These are phyloP conservation scores for Echinarachnius parma DNA, from an alignment of 53 echinoderm and acorn worm species.

Conservation along the genomic window DNA sequence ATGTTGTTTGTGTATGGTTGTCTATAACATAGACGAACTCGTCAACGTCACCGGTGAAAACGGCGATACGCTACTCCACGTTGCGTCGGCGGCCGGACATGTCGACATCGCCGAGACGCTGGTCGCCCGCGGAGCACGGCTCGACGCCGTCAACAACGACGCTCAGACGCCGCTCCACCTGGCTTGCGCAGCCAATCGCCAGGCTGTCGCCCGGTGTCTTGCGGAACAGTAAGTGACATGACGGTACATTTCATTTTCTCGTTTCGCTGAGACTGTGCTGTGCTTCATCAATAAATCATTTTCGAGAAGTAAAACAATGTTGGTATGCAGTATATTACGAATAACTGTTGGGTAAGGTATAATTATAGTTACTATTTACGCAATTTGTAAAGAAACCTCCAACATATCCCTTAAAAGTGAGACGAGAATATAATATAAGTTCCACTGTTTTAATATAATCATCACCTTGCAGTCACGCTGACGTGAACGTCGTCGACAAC, in stretches of 20 bases:
- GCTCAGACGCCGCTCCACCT: slow-evolving; percentile 17
- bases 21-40: slow-evolving; percentile 5
- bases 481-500: not conserved
- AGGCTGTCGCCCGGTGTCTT: slow-evolving; percentile 19
- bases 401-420: too few relatives aligned
- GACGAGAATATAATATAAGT: too few relatives aligned
- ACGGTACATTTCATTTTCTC: too few relatives aligned
- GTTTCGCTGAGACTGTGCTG: too few relatives aligned
- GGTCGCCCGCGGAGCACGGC: not conserved
- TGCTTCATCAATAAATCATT: too few relatives aligned
- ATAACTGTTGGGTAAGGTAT: too few relatives aligned
- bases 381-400: too few relatives aligned
- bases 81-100: slow-evolving; percentile 1
- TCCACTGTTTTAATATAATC: too few relatives aligned
- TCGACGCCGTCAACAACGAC: slow-evolving; percentile 16
- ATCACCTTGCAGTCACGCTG: slow-evolving; percentile 23
- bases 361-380: too few relatives aligned
- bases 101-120: slow-evolving; percentile 5
- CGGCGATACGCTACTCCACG: slow-evolving; percentile 19
- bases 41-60: slow-evolving; percentile 27
- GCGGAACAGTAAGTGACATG: slow-evolving; percentile 19
- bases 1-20: too few relatives aligned
- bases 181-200: slow-evolving; percentile 5
- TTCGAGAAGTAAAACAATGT: too few relatives aligned
- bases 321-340: too few relatives aligned